Percentiles rank a stretch among this genome's conserved stretches.
Conservation (phyloP, 2,888 invertebrate genomes). For the Diplolepis rosae region DNA sequence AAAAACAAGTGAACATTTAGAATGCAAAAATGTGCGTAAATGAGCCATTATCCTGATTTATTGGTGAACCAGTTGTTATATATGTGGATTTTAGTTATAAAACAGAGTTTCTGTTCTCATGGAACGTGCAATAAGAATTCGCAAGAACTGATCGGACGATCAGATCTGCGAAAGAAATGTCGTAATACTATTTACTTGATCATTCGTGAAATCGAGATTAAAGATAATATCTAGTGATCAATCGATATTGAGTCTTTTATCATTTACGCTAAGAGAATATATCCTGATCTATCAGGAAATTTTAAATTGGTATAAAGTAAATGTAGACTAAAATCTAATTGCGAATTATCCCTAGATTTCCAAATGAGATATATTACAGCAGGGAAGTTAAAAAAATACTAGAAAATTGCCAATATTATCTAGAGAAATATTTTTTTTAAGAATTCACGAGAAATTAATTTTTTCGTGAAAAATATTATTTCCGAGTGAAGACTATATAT, state of each 20-base stretch:
- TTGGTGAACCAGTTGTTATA: background rate
- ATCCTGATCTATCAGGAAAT: slow-evolving; percentile 18
- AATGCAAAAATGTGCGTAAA: background rate
- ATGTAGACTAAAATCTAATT: slow-evolving; percentile 1
- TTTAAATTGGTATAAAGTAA: slow-evolving; percentile 7
- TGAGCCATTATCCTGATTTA: slow-evolving; percentile 15
- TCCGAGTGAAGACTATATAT: too few relatives aligned
- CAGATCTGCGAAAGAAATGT: background rate
- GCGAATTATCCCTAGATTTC: background rate
- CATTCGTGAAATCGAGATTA: slow-evolving; percentile 4
- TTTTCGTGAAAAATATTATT: too few relatives aligned
- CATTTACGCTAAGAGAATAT: background rate
- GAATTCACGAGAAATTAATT: too few relatives aligned
- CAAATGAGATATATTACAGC: too few relatives aligned
- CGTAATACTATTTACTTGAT: slow-evolving; percentile 6
- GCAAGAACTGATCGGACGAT: slow-evolving; percentile 1
- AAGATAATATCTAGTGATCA: background rate
- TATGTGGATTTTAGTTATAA: background rate
- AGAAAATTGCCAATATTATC: too few relatives aligned
- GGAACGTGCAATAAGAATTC: background rate
- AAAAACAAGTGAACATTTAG: background rate
- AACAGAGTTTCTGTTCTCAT: background rate
- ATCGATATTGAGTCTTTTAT: background rate
- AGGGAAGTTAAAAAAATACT: too few relatives aligned
- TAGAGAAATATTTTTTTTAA: too few relatives aligned